Conservation (phyloP, 2,113 vertebrate genomes). For the Chiloscyllium plagiosum region DNA sequence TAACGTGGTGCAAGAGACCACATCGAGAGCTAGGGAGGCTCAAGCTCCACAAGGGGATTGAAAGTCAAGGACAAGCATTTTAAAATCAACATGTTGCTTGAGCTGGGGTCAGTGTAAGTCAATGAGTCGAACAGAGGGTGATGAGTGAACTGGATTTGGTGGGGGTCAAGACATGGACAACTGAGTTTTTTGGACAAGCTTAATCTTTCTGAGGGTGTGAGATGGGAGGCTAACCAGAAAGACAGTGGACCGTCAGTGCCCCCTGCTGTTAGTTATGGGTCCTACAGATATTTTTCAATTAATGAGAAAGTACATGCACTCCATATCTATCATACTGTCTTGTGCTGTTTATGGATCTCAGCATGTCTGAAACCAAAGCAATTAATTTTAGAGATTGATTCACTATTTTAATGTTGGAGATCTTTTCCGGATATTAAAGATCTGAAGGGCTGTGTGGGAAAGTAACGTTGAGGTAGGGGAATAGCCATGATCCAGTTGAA, state of each 20-base stretch:
- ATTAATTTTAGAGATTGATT: no score
- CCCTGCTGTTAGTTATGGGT: background rate
- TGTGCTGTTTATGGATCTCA: no score
- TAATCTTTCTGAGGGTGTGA: background rate
- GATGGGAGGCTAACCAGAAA: background rate
- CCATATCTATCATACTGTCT: no score
- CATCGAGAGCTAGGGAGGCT: background rate
- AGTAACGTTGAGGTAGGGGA: no score
- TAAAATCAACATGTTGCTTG: no score
- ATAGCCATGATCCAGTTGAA: no score
- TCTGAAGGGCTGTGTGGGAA: no score
- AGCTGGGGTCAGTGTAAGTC: background rate
- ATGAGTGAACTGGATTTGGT: background rate
- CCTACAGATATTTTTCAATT: background rate
- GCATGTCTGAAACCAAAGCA: no score
- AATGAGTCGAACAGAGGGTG: background rate
- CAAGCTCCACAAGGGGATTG: background rate
- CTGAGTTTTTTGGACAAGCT: background rate
- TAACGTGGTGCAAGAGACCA: background rate
- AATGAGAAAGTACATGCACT: background rate
- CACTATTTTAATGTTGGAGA: no score
- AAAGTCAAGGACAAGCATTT: background rate
- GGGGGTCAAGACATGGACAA: background rate
- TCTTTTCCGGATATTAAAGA: no score
- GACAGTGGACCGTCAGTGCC: background rate